Percentiles rank a stretch among this genome's conserved stretches.
These are phyloP conservation scores for Trachurus trachurus DNA, from an alignment of 2,797 vertebrate genomes.

Conservation along the genomic window DNA sequence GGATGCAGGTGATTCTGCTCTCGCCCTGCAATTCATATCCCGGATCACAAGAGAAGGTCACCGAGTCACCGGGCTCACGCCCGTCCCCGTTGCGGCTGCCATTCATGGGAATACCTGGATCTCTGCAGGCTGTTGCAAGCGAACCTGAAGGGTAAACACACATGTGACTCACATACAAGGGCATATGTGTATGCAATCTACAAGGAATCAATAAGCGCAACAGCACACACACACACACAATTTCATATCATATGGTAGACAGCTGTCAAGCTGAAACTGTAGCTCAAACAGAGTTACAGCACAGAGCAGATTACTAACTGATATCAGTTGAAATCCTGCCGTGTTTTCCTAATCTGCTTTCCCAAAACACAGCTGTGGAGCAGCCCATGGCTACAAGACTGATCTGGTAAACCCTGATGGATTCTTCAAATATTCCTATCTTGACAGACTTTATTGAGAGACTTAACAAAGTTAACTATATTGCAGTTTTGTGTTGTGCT, in stretches of 20 bases:
- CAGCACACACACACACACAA: constrained; percentile 15
- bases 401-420: constrained; percentile 42
- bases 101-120: constrained; percentile 97
- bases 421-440: constrained; percentile 43
- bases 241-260: constrained; percentile 52
- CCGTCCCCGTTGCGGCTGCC: constrained; percentile 97
- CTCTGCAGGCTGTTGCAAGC: constrained; percentile 96
- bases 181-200: constrained; percentile 4
- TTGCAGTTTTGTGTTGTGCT: constrained; percentile 27
- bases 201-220: constrained; percentile 12
- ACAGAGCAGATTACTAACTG: constrained; percentile 55
- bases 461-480: constrained; percentile 44
- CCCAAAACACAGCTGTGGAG: constrained; percentile 63
- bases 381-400: constrained; percentile 30
- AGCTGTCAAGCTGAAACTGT: constrained; percentile 57
- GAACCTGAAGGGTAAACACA: constrained; percentile 87
- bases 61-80: constrained; percentile 94
- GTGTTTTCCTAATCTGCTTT: constrained; percentile 56
- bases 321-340: constrained; percentile 61
- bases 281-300: constrained; percentile 58
- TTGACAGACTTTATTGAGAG: constrained; percentile 40
- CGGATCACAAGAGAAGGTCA: constrained; percentile 96
- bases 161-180: constrained; percentile 10
- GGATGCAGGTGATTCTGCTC: constrained; percentile 98
- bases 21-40: constrained; percentile 98